Evolutionary conservation across 1,140 invertebrate genomes (phyloP).

Genomic region (Orchesella cincta): DNA sequence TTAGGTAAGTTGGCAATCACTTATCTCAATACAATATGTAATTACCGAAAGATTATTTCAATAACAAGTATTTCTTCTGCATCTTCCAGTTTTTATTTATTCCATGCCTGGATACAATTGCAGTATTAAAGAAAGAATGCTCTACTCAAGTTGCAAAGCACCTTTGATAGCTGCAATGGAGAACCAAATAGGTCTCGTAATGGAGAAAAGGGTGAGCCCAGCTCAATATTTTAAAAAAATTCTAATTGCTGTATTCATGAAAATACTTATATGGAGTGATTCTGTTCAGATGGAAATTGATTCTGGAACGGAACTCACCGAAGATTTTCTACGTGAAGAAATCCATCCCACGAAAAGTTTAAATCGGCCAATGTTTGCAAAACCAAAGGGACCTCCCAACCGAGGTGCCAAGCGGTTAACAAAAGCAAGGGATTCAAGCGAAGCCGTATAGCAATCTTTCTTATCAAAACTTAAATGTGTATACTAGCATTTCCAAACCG

Average conservation of each 20-base stretch:
- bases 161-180: constrained; percentile 80
- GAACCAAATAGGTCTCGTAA: constrained; percentile 64
- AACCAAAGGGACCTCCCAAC: constrained; percentile 90
- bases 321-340: constrained; percentile 86
- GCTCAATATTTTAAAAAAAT: background rate
- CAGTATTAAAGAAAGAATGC: constrained; percentile 93
- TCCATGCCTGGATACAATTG: constrained; percentile 94
- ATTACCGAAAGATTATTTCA: constrained; percentile 7
- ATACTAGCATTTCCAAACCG: background rate
- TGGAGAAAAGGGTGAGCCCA: constrained; percentile 78
- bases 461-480: background rate
- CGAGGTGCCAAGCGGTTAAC: constrained; percentile 87
- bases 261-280: background rate
- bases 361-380: constrained; percentile 86
- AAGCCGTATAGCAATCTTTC: constrained; percentile 25
- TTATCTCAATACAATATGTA: background rate
- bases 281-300: constrained; percentile 84
- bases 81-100: constrained; percentile 88
- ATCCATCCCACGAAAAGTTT: constrained; percentile 91
- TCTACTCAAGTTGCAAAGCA: constrained; percentile 95
- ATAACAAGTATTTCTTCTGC: background rate
- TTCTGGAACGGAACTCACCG: constrained; percentile 81
- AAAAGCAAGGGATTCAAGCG: constrained; percentile 59
- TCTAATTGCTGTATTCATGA: background rate
- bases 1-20: constrained; percentile 63